A percentile compares a stretch with the other conserved stretches of the same genome.
Evolutionary conservation across 2,113 vertebrate genomes (phyloP).

Genomic region (Dasyornis broadbenti): DNA sequence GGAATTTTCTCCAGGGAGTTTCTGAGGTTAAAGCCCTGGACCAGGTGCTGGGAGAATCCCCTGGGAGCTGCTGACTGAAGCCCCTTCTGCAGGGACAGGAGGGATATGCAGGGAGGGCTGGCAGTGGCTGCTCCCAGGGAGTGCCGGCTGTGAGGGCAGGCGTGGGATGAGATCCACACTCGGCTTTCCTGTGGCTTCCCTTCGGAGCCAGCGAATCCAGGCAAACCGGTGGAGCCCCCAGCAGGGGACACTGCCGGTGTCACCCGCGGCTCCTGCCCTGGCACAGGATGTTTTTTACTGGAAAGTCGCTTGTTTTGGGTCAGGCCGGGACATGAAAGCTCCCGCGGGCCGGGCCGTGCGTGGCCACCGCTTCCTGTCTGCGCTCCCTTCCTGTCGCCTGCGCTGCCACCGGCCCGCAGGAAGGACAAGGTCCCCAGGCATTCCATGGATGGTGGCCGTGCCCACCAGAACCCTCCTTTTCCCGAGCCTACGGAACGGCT

Average conservation of each 20-base stretch:
- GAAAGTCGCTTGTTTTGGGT: conserved; percentile 23
- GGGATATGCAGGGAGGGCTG: rapidly evolving
- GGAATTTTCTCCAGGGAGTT: not conserved
- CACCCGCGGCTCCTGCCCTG: not conserved
- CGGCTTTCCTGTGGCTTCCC: rapidly evolving
- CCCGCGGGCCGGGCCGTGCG: not conserved
- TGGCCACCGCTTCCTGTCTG: conserved; percentile 27
- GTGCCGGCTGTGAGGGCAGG: rapidly evolving
- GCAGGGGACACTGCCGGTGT: rapidly evolving
- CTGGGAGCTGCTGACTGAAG: rapidly evolving
- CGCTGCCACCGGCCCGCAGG: not conserved
- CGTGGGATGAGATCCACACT: rapidly evolving
- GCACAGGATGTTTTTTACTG: conserved; percentile 25
- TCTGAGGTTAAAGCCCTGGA: not conserved
- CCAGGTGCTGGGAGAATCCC: not conserved
- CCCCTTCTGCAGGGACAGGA: not conserved
- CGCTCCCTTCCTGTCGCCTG: conserved; percentile 34
- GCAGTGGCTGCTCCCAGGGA: not conserved
- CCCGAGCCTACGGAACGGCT: rapidly evolving
- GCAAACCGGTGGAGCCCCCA: rapidly evolving
- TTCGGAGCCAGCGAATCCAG: rapidly evolving
- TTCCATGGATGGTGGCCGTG: rapidly evolving
- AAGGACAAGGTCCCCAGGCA: not conserved
- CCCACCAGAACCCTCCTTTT: not conserved
- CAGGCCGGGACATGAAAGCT: conserved; percentile 26